Conservation (phyloP, 2,888 invertebrate genomes). For the Sialis lutaria region DNA sequence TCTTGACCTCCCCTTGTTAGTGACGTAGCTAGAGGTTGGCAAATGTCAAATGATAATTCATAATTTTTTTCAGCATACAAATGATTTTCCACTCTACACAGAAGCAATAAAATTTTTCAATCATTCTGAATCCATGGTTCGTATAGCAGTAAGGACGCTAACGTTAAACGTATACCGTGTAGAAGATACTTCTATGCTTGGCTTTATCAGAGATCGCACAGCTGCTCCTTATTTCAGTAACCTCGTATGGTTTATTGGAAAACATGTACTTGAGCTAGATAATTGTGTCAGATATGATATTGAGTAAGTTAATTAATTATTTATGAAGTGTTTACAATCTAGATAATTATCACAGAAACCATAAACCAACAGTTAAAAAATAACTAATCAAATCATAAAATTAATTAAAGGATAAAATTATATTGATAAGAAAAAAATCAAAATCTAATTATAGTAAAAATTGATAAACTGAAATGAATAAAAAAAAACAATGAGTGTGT, state of each 20-base stretch:
- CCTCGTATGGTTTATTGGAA: conserved; percentile 97
- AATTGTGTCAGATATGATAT: conserved; percentile 87
- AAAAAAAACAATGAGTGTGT: no score
- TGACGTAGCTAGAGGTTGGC: no score
- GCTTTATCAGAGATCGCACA: conserved; percentile 89
- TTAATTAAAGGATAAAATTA: no score
- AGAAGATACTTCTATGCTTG: conserved; percentile 85
- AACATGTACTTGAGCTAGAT: conserved; percentile 90
- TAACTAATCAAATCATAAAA: no score
- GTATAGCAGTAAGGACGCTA: conserved; percentile 94
- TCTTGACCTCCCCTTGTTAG: no score
- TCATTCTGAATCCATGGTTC: conserved; percentile 96
- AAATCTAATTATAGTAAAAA: no score
- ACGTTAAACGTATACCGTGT: conserved; percentile 94
- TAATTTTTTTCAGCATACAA: conserved; percentile 58
- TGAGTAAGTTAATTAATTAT: conserved; percentile 49
- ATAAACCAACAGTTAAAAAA: no score
- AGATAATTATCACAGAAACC: no score
- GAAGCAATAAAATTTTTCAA: conserved; percentile 99
- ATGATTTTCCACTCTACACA: conserved; percentile 97
- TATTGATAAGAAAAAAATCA: no score
- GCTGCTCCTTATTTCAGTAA: conserved; percentile 98
- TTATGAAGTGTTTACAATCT: conserved; percentile 4
- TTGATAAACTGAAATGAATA: no score
- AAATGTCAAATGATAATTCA: conserved; percentile 5